phyloP scores from a whole-genome alignment of 1,140 invertebrate species.

The Bombus confusus region DNA sequence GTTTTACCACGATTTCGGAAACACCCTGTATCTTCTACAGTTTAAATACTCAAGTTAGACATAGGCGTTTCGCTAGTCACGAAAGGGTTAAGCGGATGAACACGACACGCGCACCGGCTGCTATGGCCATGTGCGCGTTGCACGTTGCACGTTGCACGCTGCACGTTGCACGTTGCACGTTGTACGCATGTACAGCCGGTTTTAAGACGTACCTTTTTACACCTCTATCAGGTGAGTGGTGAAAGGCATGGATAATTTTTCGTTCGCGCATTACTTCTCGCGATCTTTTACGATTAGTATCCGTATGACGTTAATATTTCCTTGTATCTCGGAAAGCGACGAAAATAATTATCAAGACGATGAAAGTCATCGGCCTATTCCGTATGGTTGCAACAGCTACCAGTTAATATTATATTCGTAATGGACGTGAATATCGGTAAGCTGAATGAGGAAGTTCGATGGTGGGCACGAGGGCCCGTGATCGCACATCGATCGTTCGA shows the following conservation, averaged over 20 bases:
- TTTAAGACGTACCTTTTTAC: neutral
- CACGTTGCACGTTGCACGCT: too few species aligned
- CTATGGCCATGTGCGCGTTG: too few species aligned
- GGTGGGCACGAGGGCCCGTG: too few species aligned
- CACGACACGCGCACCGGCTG: neutral
- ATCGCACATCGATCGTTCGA: neutral
- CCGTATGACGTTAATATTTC: neutral
- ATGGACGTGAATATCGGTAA: neutral
- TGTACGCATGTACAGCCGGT: neutral
- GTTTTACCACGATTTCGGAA: too few species aligned
- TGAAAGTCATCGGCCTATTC: too few species aligned
- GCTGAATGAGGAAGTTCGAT: too few species aligned
- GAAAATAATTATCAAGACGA: neutral
- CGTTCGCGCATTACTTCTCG: neutral
- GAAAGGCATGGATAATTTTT: neutral
- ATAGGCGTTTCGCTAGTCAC: neutral
- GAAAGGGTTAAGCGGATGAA: neutral
- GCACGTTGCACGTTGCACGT: neutral
- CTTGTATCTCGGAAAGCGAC: neutral
- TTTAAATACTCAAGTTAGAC: neutral
- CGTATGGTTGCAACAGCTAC: too few species aligned
- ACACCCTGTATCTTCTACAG: too few species aligned
- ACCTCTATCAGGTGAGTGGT: neutral
- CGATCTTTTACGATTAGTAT: neutral
- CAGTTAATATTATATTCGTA: fast-evolving